Conservation (phyloP, 35 echinoderm and acorn worm genomes). For the Ophioderma brevispina region DNA sequence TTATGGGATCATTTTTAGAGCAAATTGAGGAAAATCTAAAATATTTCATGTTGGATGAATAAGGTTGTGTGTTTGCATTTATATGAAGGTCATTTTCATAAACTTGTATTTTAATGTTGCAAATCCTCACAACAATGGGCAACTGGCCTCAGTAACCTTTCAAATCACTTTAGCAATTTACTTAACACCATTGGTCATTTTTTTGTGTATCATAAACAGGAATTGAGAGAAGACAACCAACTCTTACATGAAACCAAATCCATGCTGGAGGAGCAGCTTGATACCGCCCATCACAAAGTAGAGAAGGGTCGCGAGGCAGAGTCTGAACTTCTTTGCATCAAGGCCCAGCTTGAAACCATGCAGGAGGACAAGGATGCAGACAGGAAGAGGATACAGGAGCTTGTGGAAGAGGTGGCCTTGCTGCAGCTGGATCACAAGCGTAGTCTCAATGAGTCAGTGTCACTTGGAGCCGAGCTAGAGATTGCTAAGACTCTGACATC, state of each 20-base stretch:
- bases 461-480: conserved; percentile 84
- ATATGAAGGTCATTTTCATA: too few relatives aligned
- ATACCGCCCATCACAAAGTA: conserved; percentile 76
- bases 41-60: too few relatives aligned
- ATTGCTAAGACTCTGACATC: conserved; percentile 73
- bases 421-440: conserved; percentile 81
- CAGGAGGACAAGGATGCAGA: conserved; percentile 79
- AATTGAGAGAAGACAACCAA: conserved; percentile 94
- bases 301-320: conserved; percentile 80
- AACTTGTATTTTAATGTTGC: too few relatives aligned
- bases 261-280: conserved; percentile 90
- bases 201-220: conserved; percentile 24
- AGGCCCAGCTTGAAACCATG: conserved; percentile 77
- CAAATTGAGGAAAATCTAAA: too few relatives aligned
- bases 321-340: conserved; percentile 58
- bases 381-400: conserved; percentile 73
- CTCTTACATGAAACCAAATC: conserved; percentile 87
- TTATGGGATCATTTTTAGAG: too few relatives aligned
- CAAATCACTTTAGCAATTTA: too few relatives aligned
- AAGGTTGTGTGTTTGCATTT: too few relatives aligned
- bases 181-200: too few relatives aligned
- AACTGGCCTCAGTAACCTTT: too few relatives aligned
- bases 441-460: conserved; percentile 90
- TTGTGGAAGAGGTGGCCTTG: conserved; percentile 72
- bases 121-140: too few relatives aligned